phyloP scores from a whole-genome alignment of 1,140 invertebrate species.

The Drosophila pallidifrons region DNA sequence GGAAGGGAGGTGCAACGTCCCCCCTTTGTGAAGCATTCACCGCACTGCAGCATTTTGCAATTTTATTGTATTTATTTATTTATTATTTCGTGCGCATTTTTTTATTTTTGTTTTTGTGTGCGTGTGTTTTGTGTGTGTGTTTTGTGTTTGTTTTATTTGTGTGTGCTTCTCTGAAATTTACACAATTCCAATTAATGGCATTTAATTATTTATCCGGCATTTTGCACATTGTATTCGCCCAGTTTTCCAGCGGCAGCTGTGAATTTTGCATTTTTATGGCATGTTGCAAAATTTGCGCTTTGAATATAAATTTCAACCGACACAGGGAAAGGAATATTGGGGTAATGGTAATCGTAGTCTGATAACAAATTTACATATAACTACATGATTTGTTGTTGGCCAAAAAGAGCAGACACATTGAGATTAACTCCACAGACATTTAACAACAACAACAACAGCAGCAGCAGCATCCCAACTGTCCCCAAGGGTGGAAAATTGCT shows the following conservation, averaged over 20 bases:
- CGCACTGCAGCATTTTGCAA: conserved; percentile 70
- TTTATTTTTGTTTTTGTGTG: conserved; percentile 23
- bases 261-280: conserved; percentile 80
- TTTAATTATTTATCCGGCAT: conserved; percentile 81
- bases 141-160: conserved; percentile 18
- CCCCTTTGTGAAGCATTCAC: background rate
- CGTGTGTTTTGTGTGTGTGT: conserved; percentile 19
- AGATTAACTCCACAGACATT: background rate
- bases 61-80: conserved; percentile 78
- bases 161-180: conserved; percentile 64
- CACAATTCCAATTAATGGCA: conserved; percentile 81
- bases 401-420: background rate
- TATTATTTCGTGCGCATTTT: conserved; percentile 65
- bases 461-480: too few species aligned
- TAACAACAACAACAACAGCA: background rate
- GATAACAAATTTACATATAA: conserved; percentile 9
- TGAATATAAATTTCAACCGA: conserved; percentile 72
- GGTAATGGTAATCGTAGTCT: background rate
- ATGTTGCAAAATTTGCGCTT: conserved; percentile 67
- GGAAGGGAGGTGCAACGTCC: background rate
- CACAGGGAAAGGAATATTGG: too few species aligned
- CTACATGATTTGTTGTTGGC: background rate
- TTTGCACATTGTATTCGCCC: conserved; percentile 71
- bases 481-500: background rate
- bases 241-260: conserved; percentile 56